Base-by-base conservation (phyloP, 2,797 vertebrate genomes). In the Sebastes alutus region DNA sequence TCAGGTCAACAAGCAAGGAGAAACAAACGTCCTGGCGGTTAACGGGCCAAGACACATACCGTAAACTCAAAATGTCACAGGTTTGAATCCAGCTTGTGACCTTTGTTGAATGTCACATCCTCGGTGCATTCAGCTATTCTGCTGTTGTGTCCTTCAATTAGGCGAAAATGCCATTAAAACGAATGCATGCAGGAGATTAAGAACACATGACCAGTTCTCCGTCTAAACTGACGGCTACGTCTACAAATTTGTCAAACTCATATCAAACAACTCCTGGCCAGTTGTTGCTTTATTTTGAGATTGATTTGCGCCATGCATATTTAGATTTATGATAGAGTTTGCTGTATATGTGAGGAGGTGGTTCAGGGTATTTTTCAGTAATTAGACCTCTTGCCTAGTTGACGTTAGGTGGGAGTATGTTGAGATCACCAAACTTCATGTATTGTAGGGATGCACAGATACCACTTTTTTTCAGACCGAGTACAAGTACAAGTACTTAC, bases 71-170 rank as follows among this genome's bases (percentile, higher is more conserved):
- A 93, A 91, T 89, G 90, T 89, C 90, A 90, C 78, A 87, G 82
- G 86, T 89, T 85, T 89, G 86, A 88, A 83, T 91, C 74, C 77
- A 84, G 86, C 75, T 68, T 68, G 49, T 89, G 87, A 90, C 87
- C 84, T 92, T 91, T 85, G 22, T n/a, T 87, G 82, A 91, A 91
- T 91, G 91, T 88, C 86, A 89, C 9, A 79, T 81, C 72, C 74
- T 58, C 1, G 0, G 72, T 76, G 49, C 68, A 59, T 62, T 88
- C 52, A 12, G 66, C 27, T 62, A 16, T 62, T 83, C 46, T 75
- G 76, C 46, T 32, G 56, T 2, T 64, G 29, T 62, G 42, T 70
- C 77, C 33, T 63, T 77, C 46, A 75, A 12, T 62, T 70, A 55
- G 77, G 66, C 58, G 55, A 16, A 61, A 61, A 81, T 61, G 27